Evolutionary conservation across 2,797 vertebrate species (phyloP).

Genomic region (Perodicticus potto): DNA sequence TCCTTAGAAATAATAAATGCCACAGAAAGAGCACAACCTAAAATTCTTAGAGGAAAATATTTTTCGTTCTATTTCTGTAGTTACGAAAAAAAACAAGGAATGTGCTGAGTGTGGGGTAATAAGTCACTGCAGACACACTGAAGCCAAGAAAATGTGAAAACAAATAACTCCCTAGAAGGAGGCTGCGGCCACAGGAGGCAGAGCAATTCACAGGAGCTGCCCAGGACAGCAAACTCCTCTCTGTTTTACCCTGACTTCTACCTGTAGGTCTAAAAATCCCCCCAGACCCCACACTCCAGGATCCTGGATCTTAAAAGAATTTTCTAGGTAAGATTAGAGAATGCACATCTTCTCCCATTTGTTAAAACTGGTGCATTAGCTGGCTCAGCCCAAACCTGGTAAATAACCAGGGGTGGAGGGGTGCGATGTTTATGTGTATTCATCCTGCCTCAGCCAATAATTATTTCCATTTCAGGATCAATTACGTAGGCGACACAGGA

Average conservation of each 20-base stretch:
- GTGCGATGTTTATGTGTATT: neutral
- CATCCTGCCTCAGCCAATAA: neutral
- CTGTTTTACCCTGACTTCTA: neutral
- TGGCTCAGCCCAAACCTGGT: neutral
- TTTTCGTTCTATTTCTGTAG: slow-evolving; percentile 34
- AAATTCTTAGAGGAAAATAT: slow-evolving; percentile 57
- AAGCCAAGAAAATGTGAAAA: neutral
- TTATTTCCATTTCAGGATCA: slow-evolving; percentile 9
- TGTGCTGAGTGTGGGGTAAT: neutral
- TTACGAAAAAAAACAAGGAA: neutral
- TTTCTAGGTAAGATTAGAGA: neutral
- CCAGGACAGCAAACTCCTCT: neutral
- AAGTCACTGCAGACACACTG: neutral
- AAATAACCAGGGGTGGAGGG: neutral
- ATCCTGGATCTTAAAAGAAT: neutral
- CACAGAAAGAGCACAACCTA: slow-evolving; percentile 67
- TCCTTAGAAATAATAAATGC: slow-evolving; percentile 79
- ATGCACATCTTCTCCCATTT: slow-evolving; percentile 31
- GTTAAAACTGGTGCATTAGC: neutral
- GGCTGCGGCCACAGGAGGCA: neutral
- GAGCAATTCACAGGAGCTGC: neutral
- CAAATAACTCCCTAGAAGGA: neutral
- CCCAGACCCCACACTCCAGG: neutral
- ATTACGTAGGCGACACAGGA: neutral
- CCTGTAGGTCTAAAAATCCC: neutral